These are phyloP conservation scores for Poeciliopsis retropinna DNA, from an alignment of 2,113 vertebrate species.

Conservation along the genomic window DNA sequence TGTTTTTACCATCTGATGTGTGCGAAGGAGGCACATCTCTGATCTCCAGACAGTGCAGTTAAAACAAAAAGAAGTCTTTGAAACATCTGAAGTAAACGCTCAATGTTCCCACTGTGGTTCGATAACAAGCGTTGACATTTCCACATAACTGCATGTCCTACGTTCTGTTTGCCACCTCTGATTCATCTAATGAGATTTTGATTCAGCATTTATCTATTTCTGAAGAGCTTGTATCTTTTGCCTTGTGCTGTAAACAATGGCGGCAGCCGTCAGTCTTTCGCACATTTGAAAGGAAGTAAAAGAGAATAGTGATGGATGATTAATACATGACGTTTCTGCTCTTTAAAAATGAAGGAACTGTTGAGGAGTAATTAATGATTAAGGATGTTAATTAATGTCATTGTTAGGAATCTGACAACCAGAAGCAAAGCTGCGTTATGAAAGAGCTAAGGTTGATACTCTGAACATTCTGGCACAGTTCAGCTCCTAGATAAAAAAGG, in stretches of 20 bases:
- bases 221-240: conserved; percentile 32
- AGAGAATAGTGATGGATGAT: neutral
- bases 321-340: neutral
- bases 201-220: conserved; percentile 36
- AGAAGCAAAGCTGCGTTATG: neutral
- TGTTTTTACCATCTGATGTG: conserved; percentile 19
- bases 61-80: conserved; percentile 11
- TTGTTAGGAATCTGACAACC: neutral
- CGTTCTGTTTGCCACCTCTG: conserved; percentile 13
- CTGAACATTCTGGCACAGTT: neutral
- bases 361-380: neutral
- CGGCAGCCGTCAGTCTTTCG: conserved; percentile 1
- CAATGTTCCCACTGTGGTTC: conserved; percentile 8
- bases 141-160: conserved; percentile 4
- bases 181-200: conserved; percentile 22
- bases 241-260: conserved; percentile 34
- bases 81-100: conserved; percentile 15
- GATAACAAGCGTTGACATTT: conserved; percentile 46
- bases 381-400: neutral
- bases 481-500: neutral
- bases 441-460: neutral
- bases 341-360: neutral
- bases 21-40: neutral
- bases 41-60: conserved; percentile 16
- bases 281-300: neutral